Base-by-base conservation (phyloP, 2,888 invertebrate genomes). In the Bombylius major region DNA sequence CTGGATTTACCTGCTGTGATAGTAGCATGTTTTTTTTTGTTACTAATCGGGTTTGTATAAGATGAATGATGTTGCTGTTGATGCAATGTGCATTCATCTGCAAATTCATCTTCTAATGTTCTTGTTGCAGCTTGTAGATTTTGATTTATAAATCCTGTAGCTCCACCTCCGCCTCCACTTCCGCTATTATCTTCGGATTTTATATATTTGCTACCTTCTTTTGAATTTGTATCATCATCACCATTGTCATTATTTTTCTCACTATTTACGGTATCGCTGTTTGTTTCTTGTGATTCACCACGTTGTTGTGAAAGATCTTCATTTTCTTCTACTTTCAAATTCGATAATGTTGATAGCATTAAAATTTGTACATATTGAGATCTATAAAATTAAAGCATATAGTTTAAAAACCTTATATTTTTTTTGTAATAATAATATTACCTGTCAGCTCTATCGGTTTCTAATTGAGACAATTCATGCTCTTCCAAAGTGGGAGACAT, bases 351-450 rank as follows among this genome's bases (percentile, higher is more conserved):
- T 46, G 83, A 82, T 63, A 86, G 72, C 63, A 86, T 72, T 63
- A 87, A 71, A 71, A 86, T 82, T 73, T 85, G 84, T 60, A 85
- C 82, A 75, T 84, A 87, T 66, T 82, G 76, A 55, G 74, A 73
- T 59, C 75, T 74, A 23, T 23, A 53, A 42, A 62, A 60, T 34
- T 1, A 51, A 23, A 23, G 23, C 23, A 23, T 23, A 23, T 23
- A 23, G 23, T 23, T 23, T 23, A 23, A 23, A 42, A 34, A 13
- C 5, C 36, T 13, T 45, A 48, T 36, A 34, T 23, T 44, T 23
- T 51, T 23, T 46, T 14, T 48, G 36, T 47, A 11, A 33, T 50
- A 42, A 31, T 49, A 23, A 53, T 47, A 1, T 11, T 64, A 75
- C 75, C 73, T 69, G 71, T 84, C 83, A 59, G 81, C 80, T 59